phyloP scores from a whole-genome alignment of 2,113 vertebrate genomes.

The Amblyopsis rosae region DNA sequence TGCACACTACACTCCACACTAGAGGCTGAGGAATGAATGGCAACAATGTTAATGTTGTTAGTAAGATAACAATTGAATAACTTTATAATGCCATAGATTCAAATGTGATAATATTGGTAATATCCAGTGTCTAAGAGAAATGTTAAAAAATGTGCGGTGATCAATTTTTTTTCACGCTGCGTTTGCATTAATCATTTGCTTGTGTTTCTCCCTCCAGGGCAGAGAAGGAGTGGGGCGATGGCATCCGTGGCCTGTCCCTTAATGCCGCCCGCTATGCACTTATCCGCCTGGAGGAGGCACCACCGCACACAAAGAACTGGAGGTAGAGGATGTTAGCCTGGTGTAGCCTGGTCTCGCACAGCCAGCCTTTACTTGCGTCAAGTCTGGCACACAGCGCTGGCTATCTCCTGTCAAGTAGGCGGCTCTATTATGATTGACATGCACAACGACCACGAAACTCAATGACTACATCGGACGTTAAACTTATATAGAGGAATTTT shows the following conservation, averaged over 20 bases:
- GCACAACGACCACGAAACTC: too few species aligned
- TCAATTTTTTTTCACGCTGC: background rate
- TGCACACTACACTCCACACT: background rate
- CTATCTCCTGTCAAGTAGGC: too few species aligned
- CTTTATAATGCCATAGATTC: too few species aligned
- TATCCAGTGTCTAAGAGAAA: background rate
- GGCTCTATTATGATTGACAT: too few species aligned
- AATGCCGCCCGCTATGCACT: slow-evolving; percentile 94
- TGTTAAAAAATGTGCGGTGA: background rate
- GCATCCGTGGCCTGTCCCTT: slow-evolving; percentile 90
- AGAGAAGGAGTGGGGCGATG: slow-evolving; percentile 97
- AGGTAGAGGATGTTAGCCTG: slow-evolving; percentile 72
- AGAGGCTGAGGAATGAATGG: too few species aligned
- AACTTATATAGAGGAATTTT: too few species aligned
- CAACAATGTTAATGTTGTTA: too few species aligned
- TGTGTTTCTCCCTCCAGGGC: slow-evolving; percentile 73
- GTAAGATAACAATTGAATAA: too few species aligned
- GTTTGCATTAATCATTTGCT: background rate
- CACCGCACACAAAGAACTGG: slow-evolving; percentile 98
- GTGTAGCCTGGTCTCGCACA: background rate
- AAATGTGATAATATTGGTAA: too few species aligned
- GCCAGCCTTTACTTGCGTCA: too few species aligned
- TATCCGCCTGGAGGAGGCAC: slow-evolving; percentile 88
- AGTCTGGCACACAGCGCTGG: too few species aligned
- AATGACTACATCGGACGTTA: too few species aligned